Conservation (phyloP, 2,113 vertebrate species). For the Corythornis madagascariensis region DNA sequence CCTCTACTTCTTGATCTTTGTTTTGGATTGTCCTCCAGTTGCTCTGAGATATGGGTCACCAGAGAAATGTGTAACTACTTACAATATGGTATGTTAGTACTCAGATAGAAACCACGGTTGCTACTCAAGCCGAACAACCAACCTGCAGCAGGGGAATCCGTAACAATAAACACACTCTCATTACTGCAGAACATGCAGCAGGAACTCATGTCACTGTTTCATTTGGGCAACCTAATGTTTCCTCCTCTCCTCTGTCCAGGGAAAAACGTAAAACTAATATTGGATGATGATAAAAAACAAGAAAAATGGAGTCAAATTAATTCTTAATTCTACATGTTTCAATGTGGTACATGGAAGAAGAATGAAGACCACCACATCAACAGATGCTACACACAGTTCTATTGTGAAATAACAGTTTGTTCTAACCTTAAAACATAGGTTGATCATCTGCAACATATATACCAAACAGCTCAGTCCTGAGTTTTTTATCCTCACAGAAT, state of each 20-base stretch:
- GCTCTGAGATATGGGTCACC: background rate
- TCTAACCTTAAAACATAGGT: background rate
- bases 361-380: background rate
- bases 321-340: background rate
- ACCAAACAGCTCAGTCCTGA: background rate
- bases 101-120: background rate
- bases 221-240: background rate
- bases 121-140: background rate
- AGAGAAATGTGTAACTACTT: background rate
- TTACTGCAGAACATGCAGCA: background rate
- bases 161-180: background rate
- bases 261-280: background rate
- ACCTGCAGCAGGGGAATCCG: constrained; percentile 13
- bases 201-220: background rate
- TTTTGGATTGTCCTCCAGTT: background rate
- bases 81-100: background rate
- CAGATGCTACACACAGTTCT: background rate
- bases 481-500: background rate
- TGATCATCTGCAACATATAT: background rate
- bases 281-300: background rate
- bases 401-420: background rate
- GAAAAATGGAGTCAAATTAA: background rate
- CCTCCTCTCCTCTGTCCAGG: background rate
- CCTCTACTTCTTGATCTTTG: background rate
- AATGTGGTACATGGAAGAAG: background rate